Evolutionary conservation across 64 coral and sea anemone species (phyloP).

Genomic region (Stichodactyla mertensii): DNA sequence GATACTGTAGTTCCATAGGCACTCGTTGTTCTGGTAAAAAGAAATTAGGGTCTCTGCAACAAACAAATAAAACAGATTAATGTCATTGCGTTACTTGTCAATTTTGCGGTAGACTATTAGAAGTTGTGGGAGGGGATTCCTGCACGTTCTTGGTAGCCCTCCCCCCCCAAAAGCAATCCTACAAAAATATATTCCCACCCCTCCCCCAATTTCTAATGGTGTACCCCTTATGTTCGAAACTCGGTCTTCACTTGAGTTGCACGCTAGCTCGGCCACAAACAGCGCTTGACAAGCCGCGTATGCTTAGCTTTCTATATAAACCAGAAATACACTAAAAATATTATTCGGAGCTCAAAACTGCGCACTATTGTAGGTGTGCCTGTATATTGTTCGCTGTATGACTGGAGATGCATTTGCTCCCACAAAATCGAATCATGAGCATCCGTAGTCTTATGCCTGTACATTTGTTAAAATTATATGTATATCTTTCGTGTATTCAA

Average conservation of each 20-base stretch:
- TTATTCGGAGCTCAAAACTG: constrained; percentile 13
- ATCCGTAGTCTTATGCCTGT: constrained; percentile 14
- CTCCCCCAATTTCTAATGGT: too few species aligned
- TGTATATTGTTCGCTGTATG: constrained; percentile 26
- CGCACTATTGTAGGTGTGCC: constrained; percentile 22
- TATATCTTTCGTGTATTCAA: neutral
- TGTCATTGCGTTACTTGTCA: constrained; percentile 18
- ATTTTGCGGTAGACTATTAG: neutral
- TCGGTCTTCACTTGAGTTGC: too few species aligned
- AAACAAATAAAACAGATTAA: constrained; percentile 33
- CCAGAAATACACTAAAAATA: constrained; percentile 3
- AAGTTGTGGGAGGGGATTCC: too few species aligned
- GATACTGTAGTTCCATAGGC: constrained; percentile 34
- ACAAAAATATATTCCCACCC: too few species aligned
- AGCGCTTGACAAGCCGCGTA: too few species aligned
- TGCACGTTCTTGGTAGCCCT: too few species aligned
- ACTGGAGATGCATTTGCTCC: constrained; percentile 25
- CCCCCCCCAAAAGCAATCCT: neutral
- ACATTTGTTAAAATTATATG: constrained; percentile 30
- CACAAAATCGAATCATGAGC: constrained; percentile 25
- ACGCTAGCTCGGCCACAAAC: too few species aligned
- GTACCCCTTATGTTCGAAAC: too few species aligned
- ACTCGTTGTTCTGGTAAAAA: constrained; percentile 31
- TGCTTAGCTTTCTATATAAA: too few species aligned
- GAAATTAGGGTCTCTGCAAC: constrained; percentile 40